Conservation (phyloP, 1,140 invertebrate genomes). For the Lepeophtheirus salmonis region DNA sequence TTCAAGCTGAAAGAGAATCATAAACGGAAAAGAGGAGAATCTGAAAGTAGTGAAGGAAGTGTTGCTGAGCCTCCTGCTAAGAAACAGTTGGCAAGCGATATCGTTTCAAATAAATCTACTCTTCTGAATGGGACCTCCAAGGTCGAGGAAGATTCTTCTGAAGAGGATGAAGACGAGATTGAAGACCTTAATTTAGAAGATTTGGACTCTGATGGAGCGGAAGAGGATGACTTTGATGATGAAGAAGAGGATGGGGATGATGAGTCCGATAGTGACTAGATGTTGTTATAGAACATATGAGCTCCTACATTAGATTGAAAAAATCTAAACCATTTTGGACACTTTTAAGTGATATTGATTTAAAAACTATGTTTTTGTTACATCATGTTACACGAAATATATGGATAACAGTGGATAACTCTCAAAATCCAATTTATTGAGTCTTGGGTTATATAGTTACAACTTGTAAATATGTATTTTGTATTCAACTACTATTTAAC, state of each 20-base stretch:
- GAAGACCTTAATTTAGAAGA: slow-evolving; percentile 23
- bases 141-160: slow-evolving; percentile 23
- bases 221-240: slow-evolving; percentile 14
- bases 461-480: too few species aligned
- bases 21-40: slow-evolving; percentile 23
- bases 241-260: background rate
- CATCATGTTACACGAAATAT: too few species aligned
- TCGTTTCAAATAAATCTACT: slow-evolving; percentile 12
- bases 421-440: too few species aligned
- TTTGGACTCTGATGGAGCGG: slow-evolving; percentile 20
- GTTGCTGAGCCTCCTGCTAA: slow-evolving; percentile 20
- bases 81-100: slow-evolving; percentile 15
- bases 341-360: too few species aligned
- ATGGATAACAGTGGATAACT: too few species aligned
- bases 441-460: too few species aligned
- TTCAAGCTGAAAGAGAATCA: slow-evolving; percentile 20
- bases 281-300: too few species aligned
- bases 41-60: slow-evolving; percentile 23
- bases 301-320: too few species aligned
- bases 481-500: too few species aligned
- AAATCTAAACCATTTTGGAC: too few species aligned
- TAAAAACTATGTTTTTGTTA: too few species aligned
- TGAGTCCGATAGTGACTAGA: too few species aligned
- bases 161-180: slow-evolving; percentile 24
- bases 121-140: slow-evolving; percentile 19